phyloP scores from a whole-genome alignment of 2,797 vertebrate species.

The Lophotriccus pileatus region DNA sequence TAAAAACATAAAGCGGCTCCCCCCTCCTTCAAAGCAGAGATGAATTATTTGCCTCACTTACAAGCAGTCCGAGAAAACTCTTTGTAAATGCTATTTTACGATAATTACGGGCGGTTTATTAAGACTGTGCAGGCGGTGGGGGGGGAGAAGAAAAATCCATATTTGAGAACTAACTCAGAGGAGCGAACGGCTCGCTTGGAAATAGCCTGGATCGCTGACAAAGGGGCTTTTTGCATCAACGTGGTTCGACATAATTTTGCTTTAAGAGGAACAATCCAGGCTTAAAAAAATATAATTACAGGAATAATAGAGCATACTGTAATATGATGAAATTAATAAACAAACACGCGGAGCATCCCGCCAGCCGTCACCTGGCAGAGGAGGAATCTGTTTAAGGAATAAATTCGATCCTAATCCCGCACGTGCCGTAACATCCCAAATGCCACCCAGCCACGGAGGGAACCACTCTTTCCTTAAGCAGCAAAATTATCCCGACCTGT shows the following conservation, averaged over 20 bases:
- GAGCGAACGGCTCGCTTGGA: constrained; percentile 36
- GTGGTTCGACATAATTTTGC: constrained; percentile 44
- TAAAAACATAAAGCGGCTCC: constrained; percentile 36
- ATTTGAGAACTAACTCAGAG: constrained; percentile 56
- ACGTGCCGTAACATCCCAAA: constrained; percentile 50
- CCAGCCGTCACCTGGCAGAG: constrained; percentile 71
- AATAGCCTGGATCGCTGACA: constrained; percentile 67
- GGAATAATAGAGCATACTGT: neutral
- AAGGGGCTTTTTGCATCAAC: constrained; percentile 45
- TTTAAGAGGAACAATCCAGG: constrained; percentile 47
- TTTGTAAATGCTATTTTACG: constrained; percentile 69
- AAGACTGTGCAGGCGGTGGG: neutral
- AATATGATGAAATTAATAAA: neutral
- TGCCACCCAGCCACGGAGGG: neutral
- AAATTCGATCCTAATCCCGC: constrained; percentile 68
- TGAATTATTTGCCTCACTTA: constrained; percentile 59
- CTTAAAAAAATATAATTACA: constrained; percentile 1
- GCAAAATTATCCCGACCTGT: constrained; percentile 28
- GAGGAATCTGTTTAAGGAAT: constrained; percentile 69
- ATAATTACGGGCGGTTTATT: constrained; percentile 66
- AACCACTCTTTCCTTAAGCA: neutral
- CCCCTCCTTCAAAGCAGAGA: constrained; percentile 18
- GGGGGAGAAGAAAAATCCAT: neutral
- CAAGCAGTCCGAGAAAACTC: constrained; percentile 55
- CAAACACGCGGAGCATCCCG: neutral